Conservation (phyloP, 2,888 invertebrate species). For the Drosophila neotestacea region DNA sequence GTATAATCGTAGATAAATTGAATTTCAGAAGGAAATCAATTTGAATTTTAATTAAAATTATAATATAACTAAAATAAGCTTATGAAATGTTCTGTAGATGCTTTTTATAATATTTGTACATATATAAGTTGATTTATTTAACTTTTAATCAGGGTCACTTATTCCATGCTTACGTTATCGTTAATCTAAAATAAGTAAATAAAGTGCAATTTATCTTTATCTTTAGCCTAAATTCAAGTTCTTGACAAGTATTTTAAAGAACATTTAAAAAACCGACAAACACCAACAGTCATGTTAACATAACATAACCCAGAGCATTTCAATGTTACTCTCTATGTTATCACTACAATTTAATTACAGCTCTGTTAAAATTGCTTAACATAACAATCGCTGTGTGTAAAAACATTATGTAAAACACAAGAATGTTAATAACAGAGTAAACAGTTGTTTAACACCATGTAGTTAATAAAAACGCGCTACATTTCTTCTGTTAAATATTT, state of each 20-base stretch:
- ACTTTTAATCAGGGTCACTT: slow-evolving; percentile 1
- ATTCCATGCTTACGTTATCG: slow-evolving; percentile 3
- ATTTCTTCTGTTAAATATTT: too few relatives aligned
- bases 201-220: slow-evolving; percentile 17
- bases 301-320: background rate
- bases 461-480: too few relatives aligned
- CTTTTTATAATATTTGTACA: background rate
- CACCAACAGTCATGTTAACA: background rate
- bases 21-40: background rate
- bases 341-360: background rate
- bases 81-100: background rate
- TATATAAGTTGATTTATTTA: background rate
- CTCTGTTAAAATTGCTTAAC: background rate
- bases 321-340: too few relatives aligned
- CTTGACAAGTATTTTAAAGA: background rate
- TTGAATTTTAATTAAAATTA: background rate
- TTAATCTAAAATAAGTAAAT: slow-evolving; percentile 1
- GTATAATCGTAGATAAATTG: slow-evolving; percentile 9
- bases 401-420: too few relatives aligned
- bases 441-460: background rate
- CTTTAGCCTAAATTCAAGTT: slow-evolving; percentile 8
- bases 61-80: background rate
- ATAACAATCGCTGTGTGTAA: background rate
- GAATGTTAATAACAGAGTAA: background rate
- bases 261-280: background rate